phyloP scores from a whole-genome alignment of 2,888 invertebrate genomes.

The Spisula subtruncata region DNA sequence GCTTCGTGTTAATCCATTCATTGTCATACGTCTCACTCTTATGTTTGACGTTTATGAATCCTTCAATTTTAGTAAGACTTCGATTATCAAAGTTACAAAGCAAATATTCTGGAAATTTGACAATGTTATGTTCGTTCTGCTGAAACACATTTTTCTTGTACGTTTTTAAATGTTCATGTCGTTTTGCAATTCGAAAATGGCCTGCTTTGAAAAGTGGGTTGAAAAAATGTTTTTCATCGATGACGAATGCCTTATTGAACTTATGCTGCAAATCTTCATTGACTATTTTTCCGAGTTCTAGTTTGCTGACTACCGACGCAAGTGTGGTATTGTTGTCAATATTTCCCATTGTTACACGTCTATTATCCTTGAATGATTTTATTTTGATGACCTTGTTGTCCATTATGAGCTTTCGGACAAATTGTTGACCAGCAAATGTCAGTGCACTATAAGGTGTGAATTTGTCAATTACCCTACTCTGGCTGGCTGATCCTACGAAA shows the following conservation, averaged over 20 bases:
- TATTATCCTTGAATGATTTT: slow-evolving; percentile 39
- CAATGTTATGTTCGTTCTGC: slow-evolving; percentile 28
- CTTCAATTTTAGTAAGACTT: slow-evolving; percentile 6
- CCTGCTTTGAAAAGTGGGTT: slow-evolving; percentile 31
- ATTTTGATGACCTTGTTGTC: not conserved
- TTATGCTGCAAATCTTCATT: slow-evolving; percentile 3
- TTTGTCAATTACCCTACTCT: slow-evolving; percentile 41
- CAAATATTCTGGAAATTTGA: slow-evolving; percentile 21
- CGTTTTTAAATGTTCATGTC: slow-evolving; percentile 29
- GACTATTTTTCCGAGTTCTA: not conserved
- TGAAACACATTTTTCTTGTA: slow-evolving; percentile 33
- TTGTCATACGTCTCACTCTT: slow-evolving; percentile 33
- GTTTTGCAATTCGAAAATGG: slow-evolving; percentile 27
- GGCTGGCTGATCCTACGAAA: slow-evolving; percentile 38
- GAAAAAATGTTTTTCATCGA: slow-evolving; percentile 26
- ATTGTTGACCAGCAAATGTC: slow-evolving; percentile 32
- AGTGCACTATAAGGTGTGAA: slow-evolving; percentile 40
- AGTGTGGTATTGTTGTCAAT: slow-evolving; percentile 38
- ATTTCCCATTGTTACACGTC: slow-evolving; percentile 25
- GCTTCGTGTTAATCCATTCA: slow-evolving; percentile 5
- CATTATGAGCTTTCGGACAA: not conserved
- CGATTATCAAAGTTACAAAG: not conserved
- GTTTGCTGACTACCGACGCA: slow-evolving; percentile 3
- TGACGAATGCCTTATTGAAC: slow-evolving; percentile 34
- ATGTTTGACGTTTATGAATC: slow-evolving; percentile 31